Evolutionary conservation across 2,797 vertebrate genomes (phyloP).

Genomic region (Chrosomus eos): DNA sequence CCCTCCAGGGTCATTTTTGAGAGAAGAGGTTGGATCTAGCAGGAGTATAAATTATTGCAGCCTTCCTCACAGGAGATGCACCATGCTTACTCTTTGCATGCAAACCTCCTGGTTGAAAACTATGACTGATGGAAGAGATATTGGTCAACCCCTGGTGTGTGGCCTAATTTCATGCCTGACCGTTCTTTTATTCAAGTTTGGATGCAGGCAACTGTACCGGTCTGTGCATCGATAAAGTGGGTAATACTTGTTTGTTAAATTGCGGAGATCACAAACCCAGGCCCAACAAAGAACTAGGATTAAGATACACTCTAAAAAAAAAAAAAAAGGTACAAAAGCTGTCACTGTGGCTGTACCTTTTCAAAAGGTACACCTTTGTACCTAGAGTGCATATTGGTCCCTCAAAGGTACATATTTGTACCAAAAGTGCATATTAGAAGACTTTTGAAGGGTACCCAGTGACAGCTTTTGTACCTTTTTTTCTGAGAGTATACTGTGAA

Average conservation of each 20-base stretch:
- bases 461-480: no score
- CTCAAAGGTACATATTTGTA: no score
- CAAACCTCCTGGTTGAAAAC: not conserved
- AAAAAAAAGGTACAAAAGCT: no score
- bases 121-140: not conserved
- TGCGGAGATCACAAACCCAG: not conserved
- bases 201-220: not conserved
- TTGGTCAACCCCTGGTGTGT: not conserved
- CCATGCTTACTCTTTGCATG: not conserved
- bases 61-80: not conserved
- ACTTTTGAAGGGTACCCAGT: no score
- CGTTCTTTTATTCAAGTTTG: not conserved
- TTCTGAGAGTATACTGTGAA: no score
- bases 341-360: no score
- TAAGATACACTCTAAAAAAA: not conserved
- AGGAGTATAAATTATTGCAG: not conserved
- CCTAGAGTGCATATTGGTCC: no score
- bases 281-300: not conserved
- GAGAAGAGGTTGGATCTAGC: not conserved
- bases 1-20: not conserved
- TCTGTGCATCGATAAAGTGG: not conserved
- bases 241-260: not conserved
- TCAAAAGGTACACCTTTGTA: no score
- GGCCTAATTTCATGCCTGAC: conserved; percentile 4
- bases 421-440: no score